phyloP scores from a whole-genome alignment of 2,113 vertebrate species.

The Ursus arctos region DNA sequence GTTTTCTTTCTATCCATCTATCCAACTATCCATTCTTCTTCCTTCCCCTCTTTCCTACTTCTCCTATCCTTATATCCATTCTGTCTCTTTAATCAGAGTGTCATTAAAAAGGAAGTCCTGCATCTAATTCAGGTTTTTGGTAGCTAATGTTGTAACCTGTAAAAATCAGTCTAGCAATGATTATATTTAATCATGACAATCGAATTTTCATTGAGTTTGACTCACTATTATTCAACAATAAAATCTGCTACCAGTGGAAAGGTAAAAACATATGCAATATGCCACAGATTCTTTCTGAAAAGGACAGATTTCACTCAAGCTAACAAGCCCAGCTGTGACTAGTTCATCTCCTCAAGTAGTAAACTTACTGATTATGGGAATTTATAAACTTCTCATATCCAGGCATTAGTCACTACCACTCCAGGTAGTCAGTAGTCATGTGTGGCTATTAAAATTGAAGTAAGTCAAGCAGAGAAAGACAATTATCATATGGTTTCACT shows the following conservation, averaged over 20 bases:
- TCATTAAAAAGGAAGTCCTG: background rate
- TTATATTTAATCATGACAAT: background rate
- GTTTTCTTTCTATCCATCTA: conserved; percentile 34
- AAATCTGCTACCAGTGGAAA: background rate
- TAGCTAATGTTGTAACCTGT: background rate
- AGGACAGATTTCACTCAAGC: background rate
- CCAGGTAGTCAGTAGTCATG: background rate
- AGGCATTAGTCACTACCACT: background rate
- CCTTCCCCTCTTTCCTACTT: background rate
- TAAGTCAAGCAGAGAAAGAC: no score
- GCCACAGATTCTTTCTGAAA: conserved; percentile 31
- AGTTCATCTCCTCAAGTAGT: background rate
- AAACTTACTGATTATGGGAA: background rate
- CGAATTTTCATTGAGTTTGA: background rate
- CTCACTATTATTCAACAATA: background rate
- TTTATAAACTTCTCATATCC: background rate
- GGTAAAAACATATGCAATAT: background rate
- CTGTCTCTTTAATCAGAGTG: background rate
- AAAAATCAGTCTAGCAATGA: background rate
- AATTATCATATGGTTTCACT: no score
- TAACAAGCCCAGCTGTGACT: background rate
- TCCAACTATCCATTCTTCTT: background rate
- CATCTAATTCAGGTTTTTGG: conserved; percentile 3
- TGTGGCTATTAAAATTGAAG: background rate
- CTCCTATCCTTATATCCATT: background rate